Conservation (phyloP, 1,140 invertebrate genomes). For the Zaprionus gabonicus region DNA sequence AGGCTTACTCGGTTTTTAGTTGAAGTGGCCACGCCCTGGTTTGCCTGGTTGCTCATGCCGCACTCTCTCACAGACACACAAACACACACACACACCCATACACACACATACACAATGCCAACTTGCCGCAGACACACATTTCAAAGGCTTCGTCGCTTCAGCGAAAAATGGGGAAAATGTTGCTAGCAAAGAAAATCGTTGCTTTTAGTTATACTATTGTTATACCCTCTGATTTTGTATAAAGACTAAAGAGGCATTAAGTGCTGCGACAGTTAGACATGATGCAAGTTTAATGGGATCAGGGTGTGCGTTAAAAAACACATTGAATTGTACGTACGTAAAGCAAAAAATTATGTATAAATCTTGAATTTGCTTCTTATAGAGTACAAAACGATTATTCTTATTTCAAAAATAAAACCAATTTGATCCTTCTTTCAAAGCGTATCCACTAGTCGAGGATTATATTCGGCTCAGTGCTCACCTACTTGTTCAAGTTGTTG, state of each 20-base stretch:
- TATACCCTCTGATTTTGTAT: slow-evolving; percentile 9
- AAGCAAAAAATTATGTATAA: neutral
- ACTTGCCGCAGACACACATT: slow-evolving; percentile 41
- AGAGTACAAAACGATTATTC: too few relatives aligned
- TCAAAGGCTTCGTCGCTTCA: slow-evolving; percentile 42
- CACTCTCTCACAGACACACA: slow-evolving; percentile 4
- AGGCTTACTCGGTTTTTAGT: slow-evolving; percentile 57
- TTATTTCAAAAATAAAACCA: neutral
- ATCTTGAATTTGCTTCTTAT: too few relatives aligned
- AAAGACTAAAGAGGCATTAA: neutral
- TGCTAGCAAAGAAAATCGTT: slow-evolving; percentile 41
- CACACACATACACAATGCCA: neutral
- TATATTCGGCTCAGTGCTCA: neutral
- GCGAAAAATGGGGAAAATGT: slow-evolving; percentile 37
- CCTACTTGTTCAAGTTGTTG: slow-evolving; percentile 27
- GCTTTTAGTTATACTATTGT: slow-evolving; percentile 36
- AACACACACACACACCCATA: neutral
- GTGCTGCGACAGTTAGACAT: neutral
- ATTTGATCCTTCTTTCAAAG: neutral
- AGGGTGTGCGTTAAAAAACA: too few relatives aligned
- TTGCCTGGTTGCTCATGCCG: slow-evolving; percentile 13
- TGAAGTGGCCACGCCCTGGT: slow-evolving; percentile 50
- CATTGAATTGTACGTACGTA: too few relatives aligned
- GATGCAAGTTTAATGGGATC: neutral
- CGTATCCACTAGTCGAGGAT: slow-evolving; percentile 10